phyloP scores from a whole-genome alignment of 2,797 vertebrate genomes.

The Coregonus sp. region DNA sequence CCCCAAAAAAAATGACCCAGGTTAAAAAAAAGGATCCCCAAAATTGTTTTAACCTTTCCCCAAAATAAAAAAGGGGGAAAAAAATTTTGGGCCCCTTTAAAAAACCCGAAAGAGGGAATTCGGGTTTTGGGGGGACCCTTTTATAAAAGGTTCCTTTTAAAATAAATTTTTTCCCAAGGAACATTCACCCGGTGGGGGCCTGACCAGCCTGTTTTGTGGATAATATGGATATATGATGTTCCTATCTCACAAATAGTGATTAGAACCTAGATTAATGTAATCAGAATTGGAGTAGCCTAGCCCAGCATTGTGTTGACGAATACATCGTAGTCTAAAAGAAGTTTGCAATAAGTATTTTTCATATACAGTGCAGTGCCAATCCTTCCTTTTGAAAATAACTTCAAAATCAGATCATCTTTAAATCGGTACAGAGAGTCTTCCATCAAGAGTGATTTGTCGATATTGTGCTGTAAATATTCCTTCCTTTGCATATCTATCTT shows the following conservation, averaged over 20 bases:
- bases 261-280: background rate
- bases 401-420: background rate
- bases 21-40: too few relatives aligned
- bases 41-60: too few relatives aligned
- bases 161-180: too few relatives aligned
- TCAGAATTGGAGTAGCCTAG: background rate
- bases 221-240: background rate
- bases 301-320: background rate
- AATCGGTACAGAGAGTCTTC: background rate
- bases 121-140: too few relatives aligned
- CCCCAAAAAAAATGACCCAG: too few relatives aligned
- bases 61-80: too few relatives aligned
- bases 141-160: too few relatives aligned
- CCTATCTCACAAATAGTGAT: background rate
- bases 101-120: too few relatives aligned
- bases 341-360: too few relatives aligned
- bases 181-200: constrained; percentile 50
- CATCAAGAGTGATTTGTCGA: background rate
- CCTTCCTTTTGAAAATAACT: background rate
- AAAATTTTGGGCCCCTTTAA: too few relatives aligned
- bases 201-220: constrained; percentile 27
- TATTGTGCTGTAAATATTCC: background rate
- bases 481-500: background rate
- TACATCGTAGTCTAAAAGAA: too few relatives aligned
- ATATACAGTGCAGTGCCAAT: background rate